Evolutionary conservation across 2,888 invertebrate genomes (phyloP).

Genomic region (Meta bourneti): DNA sequence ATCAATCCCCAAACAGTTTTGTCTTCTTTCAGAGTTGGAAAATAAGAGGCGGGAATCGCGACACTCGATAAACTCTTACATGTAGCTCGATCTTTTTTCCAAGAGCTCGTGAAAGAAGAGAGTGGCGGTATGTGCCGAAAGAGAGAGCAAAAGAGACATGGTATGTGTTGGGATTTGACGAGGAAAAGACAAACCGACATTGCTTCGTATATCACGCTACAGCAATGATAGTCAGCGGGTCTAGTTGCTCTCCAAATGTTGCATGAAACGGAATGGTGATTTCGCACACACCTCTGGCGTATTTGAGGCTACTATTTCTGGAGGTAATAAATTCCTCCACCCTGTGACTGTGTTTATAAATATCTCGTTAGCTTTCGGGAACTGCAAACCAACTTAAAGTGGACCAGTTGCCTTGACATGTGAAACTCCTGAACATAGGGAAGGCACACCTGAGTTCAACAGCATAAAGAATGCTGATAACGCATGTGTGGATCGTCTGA

Average conservation of each 20-base stretch:
- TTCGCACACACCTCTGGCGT: constrained; percentile 58
- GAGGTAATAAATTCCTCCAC: constrained; percentile 61
- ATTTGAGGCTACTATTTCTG: constrained; percentile 48
- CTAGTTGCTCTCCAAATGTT: constrained; percentile 54
- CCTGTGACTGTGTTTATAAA: constrained; percentile 53
- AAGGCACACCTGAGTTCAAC: background rate
- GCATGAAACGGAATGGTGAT: constrained; percentile 53
- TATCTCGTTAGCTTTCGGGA: constrained; percentile 14
- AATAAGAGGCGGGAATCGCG: background rate
- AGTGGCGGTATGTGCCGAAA: background rate
- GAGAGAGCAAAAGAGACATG: background rate
- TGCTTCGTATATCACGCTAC: constrained; percentile 14
- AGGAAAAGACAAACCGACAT: constrained; percentile 25
- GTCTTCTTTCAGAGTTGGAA: no score
- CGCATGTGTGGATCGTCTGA: no score
- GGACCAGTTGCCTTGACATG: background rate
- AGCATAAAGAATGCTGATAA: background rate
- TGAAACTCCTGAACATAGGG: background rate
- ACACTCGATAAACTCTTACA: background rate
- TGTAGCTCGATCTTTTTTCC: background rate
- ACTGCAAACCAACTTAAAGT: constrained; percentile 6
- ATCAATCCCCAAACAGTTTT: no score
- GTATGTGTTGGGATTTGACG: background rate
- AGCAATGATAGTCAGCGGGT: constrained; percentile 37
- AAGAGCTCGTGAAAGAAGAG: background rate